phyloP scores from a whole-genome alignment of 2,888 invertebrate genomes.

The Calliopum simillimum region DNA sequence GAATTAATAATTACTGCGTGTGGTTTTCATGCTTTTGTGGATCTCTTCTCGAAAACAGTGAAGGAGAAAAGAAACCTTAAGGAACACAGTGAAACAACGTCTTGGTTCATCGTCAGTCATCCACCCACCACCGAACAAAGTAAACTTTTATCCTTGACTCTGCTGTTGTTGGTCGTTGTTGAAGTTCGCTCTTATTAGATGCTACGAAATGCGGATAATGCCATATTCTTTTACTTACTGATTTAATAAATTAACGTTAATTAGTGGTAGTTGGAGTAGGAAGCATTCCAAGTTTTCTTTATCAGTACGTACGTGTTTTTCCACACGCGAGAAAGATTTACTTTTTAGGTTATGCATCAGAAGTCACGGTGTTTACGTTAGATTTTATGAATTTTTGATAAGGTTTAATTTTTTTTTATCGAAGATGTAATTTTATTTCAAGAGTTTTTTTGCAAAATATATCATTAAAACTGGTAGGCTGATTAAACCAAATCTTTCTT shows the following conservation, averaged over 20 bases:
- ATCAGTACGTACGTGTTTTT: slow-evolving; percentile 58
- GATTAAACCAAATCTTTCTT: too few species aligned
- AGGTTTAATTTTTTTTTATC: too few species aligned
- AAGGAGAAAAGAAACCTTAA: too few species aligned
- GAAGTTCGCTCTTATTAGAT: background rate
- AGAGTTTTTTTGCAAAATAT: too few species aligned
- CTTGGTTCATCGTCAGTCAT: too few species aligned
- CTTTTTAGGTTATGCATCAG: background rate
- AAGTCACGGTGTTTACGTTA: background rate
- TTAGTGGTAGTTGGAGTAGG: slow-evolving; percentile 59
- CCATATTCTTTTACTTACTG: slow-evolving; percentile 60
- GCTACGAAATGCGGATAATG: slow-evolving; percentile 37
- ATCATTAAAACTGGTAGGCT: too few species aligned
- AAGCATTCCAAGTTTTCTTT: slow-evolving; percentile 6
- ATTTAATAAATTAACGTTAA: slow-evolving; percentile 66
- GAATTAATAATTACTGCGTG: slow-evolving; percentile 66
- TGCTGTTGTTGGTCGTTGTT: too few species aligned
- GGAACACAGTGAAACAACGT: too few species aligned
- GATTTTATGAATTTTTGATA: background rate
- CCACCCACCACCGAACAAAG: slow-evolving; percentile 38
- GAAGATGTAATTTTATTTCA: too few species aligned
- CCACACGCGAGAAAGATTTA: slow-evolving; percentile 56
- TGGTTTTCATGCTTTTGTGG: slow-evolving; percentile 62
- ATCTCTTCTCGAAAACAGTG: slow-evolving; percentile 24
- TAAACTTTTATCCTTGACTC: slow-evolving; percentile 54